phyloP scores from a whole-genome alignment of 2,888 invertebrate species.

The Gortyna flavago region DNA sequence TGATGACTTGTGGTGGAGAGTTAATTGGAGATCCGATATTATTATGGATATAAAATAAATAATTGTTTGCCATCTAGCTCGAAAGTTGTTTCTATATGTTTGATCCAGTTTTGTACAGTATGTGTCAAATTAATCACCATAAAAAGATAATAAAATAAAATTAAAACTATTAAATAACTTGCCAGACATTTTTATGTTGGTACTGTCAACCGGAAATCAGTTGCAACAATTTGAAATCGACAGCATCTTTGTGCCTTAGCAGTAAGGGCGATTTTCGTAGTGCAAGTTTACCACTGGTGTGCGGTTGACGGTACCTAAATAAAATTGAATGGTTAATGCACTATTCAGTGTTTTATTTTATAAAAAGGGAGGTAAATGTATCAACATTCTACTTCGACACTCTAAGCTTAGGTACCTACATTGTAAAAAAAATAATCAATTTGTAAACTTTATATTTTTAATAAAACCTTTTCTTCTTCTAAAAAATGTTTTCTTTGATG shows the following conservation, averaged over 20 bases:
- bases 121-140: no score
- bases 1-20: no score
- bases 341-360: background rate
- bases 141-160: background rate
- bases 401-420: background rate
- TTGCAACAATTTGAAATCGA: background rate
- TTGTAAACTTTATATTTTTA: constrained; percentile 13
- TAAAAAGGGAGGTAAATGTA: background rate
- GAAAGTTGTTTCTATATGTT: no score
- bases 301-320: background rate
- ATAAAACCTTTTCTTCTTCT: constrained; percentile 5
- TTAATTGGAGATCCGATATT: no score
- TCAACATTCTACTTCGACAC: background rate
- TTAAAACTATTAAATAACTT: no score
- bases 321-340: background rate
- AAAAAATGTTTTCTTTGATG: constrained; percentile 32
- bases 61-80: no score
- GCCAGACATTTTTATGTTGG: background rate
- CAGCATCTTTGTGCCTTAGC: background rate
- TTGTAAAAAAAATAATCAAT: constrained; percentile 28
- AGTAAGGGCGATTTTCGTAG: background rate
- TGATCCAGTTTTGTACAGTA: no score
- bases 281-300: background rate
- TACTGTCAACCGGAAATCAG: background rate
- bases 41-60: no score